Evolutionary conservation across 2,888 invertebrate species (phyloP).

Genomic region (Odontothrips loti): DNA sequence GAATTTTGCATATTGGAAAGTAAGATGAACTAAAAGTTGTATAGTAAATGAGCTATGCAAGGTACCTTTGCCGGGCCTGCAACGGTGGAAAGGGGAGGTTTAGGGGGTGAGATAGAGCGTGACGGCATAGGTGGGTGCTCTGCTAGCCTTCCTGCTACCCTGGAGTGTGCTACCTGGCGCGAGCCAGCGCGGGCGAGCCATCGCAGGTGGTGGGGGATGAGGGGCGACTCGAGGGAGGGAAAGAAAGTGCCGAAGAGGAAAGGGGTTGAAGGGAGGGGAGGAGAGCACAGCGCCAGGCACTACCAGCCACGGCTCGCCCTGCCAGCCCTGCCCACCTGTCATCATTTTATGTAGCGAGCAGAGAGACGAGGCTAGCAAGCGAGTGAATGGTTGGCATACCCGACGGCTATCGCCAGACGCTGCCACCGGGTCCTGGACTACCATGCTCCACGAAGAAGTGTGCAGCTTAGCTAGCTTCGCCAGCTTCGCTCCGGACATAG

Average conservation of each 20-base stretch:
- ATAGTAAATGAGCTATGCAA: no score
- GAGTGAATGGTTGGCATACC: no score
- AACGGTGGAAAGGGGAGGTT: no score
- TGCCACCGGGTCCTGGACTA: not conserved
- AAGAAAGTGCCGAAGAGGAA: not conserved
- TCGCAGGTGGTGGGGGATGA: not conserved
- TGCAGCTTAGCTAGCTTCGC: no score
- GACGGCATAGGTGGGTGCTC: no score
- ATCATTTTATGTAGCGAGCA: not conserved
- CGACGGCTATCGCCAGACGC: not conserved
- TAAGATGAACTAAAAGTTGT: no score
- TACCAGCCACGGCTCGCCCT: not conserved
- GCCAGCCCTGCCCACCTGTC: not conserved
- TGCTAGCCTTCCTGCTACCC: no score
- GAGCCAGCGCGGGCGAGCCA: conserved; percentile 27
- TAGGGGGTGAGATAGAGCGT: no score
- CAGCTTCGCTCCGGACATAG: no score
- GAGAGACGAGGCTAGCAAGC: no score
- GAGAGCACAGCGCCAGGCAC: conserved; percentile 25
- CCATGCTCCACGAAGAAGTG: not conserved
- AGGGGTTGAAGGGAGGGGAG: not conserved
- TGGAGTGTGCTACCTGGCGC: not conserved
- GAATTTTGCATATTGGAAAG: no score
- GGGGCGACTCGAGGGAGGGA: not conserved
- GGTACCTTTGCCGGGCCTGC: no score